Percentiles rank a stretch among this genome's conserved stretches.
Conservation (phyloP, 2,888 invertebrate genomes). For the Pterostichus madidus region DNA sequence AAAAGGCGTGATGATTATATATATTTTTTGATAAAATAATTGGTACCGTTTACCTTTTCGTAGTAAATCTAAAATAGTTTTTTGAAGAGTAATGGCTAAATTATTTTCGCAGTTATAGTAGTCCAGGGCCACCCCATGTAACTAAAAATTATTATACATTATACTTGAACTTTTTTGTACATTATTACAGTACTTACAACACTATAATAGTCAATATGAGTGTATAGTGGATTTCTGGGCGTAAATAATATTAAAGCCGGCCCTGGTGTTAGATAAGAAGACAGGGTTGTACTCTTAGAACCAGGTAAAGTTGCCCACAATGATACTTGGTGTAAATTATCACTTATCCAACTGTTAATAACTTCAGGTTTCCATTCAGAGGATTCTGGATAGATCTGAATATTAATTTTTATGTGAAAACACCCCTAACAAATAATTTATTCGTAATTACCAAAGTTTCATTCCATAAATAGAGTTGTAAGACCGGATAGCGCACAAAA, state of each 20-base stretch:
- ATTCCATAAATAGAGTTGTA: slow-evolving; percentile 83
- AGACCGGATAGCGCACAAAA: background rate
- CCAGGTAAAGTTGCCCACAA: slow-evolving; percentile 86
- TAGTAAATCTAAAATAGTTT: slow-evolving; percentile 24
- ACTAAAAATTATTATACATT: slow-evolving; percentile 76
- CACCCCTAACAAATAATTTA: slow-evolving; percentile 18
- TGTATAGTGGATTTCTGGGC: slow-evolving; percentile 85
- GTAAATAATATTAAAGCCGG: slow-evolving; percentile 89
- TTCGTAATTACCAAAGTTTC: slow-evolving; percentile 81
- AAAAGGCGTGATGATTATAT: too few relatives aligned
- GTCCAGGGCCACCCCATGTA: slow-evolving; percentile 86
- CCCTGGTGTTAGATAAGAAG: slow-evolving; percentile 83
- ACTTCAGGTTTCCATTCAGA: slow-evolving; percentile 77
- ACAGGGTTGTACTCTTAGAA: slow-evolving; percentile 81
- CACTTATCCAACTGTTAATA: slow-evolving; percentile 82
- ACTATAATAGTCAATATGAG: slow-evolving; percentile 83
- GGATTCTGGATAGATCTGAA: slow-evolving; percentile 79
- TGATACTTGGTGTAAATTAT: slow-evolving; percentile 81
- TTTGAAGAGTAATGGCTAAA: slow-evolving; percentile 45
- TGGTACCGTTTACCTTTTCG: slow-evolving; percentile 23
- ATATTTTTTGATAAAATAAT: background rate
- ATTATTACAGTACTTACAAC: slow-evolving; percentile 79
- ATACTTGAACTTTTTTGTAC: background rate
- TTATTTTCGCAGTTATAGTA: slow-evolving; percentile 85
- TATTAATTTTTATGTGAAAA: background rate